phyloP scores from a whole-genome alignment of 2,888 invertebrate genomes.

The Cryptosula pallasiana region DNA sequence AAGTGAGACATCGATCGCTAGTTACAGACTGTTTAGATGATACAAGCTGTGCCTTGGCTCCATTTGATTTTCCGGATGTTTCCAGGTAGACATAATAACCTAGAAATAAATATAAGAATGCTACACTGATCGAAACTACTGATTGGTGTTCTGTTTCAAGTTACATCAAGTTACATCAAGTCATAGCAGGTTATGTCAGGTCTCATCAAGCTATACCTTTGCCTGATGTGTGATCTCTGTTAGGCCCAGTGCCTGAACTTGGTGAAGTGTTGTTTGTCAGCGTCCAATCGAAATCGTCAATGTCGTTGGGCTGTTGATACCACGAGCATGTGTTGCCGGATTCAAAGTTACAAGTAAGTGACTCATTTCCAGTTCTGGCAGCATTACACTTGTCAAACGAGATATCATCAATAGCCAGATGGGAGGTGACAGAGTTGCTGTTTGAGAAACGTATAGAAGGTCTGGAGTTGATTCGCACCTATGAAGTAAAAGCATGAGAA shows the following conservation, averaged over 20 bases:
- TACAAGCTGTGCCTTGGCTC: background rate
- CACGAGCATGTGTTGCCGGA: conserved; percentile 19
- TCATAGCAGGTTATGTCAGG: too few relatives aligned
- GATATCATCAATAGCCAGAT: conserved; percentile 25
- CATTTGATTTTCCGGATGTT: conserved; percentile 28
- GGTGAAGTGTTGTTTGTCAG: conserved; percentile 23
- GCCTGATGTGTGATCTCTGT: conserved; percentile 26
- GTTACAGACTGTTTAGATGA: conserved; percentile 12
- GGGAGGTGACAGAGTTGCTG: background rate
- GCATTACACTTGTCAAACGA: conserved; percentile 16
- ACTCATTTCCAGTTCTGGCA: background rate
- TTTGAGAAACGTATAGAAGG: background rate
- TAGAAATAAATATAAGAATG: background rate
- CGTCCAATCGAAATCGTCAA: conserved; percentile 27
- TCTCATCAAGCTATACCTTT: too few relatives aligned
- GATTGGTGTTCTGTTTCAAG: too few relatives aligned
- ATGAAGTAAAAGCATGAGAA: too few relatives aligned
- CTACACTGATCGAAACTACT: too few relatives aligned
- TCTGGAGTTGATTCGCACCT: background rate
- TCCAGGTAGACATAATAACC: conserved; percentile 45
- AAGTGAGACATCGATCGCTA: conserved; percentile 27
- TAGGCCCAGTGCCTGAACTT: conserved; percentile 22
- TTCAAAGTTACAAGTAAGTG: conserved; percentile 19
- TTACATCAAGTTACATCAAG: too few relatives aligned
- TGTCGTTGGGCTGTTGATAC: conserved; percentile 17